Evolutionary conservation across 2,797 vertebrate species (phyloP), one percentile per base, ranked within the genome.

Genomic region (Rhinichthys osculus): DNA sequence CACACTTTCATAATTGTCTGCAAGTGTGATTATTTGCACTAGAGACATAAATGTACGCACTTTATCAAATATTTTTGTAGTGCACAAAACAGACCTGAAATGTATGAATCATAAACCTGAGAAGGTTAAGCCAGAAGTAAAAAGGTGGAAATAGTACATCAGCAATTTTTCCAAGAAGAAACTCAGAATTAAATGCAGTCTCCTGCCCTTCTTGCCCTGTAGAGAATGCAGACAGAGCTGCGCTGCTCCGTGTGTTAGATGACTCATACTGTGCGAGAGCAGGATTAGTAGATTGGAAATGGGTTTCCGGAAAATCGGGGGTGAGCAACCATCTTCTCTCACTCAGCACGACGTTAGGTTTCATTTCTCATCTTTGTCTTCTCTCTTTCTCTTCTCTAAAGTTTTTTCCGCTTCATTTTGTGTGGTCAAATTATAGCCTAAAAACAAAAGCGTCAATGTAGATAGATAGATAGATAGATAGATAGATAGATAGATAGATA

Each of bases 151-250:
- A 82, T 62, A 50, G 47, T 17, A 50, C 85, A 79, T 88, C 86
- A 88, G 88, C 86, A 87, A 30, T 72, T 87, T 90, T 89, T 89
- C 47, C 82, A 85, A 85, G 81, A 78, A 86, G 66, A 87, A 87
- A 44, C 38, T 38, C 40, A 30, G 78, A 85, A 85, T 66, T 7
- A 84, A 85, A 83, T 82, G 69, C 47, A 47, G 66, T 77, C 40
- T 74, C n/a, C 54, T 78, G 77, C 69, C 71, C 84, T 83, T 78
- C 79, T 86, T 82, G 72, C 27, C 77, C 81, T 4, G 42, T 47
- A 27, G 84, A 77, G 72, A 81, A 74, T 72, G 81, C 71, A 77
- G 70, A 40, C 67, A 44, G 57, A 82, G 85, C 69, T 33, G 76
- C 42, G 71, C 80, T 62, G 85, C 85, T 84, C 16, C 2, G 17